Evolutionary conservation across 2,113 vertebrate species (phyloP), one percentile per base, ranked within the genome.

Genomic region (Clarias magur): DNA sequence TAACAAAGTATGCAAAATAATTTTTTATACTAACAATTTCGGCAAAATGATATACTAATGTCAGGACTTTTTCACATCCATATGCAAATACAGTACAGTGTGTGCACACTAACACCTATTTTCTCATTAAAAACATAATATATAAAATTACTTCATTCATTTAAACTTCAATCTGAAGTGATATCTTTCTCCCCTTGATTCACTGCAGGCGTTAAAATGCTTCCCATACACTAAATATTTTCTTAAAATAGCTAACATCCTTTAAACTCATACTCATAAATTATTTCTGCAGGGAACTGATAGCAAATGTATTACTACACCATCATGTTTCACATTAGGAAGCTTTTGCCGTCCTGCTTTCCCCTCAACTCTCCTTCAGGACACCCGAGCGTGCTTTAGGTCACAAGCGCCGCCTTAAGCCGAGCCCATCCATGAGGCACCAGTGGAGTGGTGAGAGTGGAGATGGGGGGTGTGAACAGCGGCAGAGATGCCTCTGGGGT

Each of bases 401-500:
- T 94, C 94, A 95, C 93, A 91, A 91, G 93, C 94, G 92, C 93
- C 84, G 91, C 92, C 91, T 93, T 91, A 91, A 93, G 93, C 94
- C 90, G 91, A 94, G 91, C 91, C 92, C 90, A 75, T 88, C 83
- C 67, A 57, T 62, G 48, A 76, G 56, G 83, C 82, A 78, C 82
- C 62, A 34, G 53, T 21, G 48, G 54, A 65, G 68, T 56, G 68
- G 59, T 60, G 62, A 70, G n/a, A 68, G 89, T 67, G 42, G 91
- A 92, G 56, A 83, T 90, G 93, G 92, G 93, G 95, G 92, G 94
- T 96, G 95, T 94, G 95, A 96, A 96, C 95, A 96, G 95, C 95
- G 93, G 95, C 94, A 95, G 92, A 95, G 95, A 95, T 96, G 95
- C 94, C 95, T 95, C 93, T 89, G 93, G 94, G 95, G 95, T 96